Conservation (phyloP, 2,797 vertebrate species). For the Ficedula albicollis region DNA sequence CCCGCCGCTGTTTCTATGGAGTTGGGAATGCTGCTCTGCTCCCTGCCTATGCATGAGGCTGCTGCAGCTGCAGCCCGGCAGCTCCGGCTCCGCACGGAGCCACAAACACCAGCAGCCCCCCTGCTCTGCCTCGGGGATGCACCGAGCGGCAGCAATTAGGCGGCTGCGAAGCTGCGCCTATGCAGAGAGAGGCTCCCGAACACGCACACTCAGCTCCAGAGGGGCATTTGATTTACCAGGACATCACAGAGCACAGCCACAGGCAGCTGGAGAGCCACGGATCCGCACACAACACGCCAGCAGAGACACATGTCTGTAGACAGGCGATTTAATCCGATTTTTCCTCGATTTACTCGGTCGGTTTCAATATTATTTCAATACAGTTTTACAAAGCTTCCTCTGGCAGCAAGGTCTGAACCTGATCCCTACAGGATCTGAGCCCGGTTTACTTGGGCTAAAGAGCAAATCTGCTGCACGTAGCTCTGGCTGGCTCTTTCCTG, state of each 20-base stretch:
- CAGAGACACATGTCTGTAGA: neutral
- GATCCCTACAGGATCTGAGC: neutral
- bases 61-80: conserved; percentile 65
- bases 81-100: conserved; percentile 30
- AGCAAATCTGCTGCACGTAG: neutral
- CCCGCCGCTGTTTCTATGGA: conserved; percentile 74
- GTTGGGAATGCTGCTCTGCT: conserved; percentile 45
- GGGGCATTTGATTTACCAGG: neutral
- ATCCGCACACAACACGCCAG: neutral
- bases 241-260: neutral
- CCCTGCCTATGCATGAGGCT: conserved; percentile 67
- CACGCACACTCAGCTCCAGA: neutral
- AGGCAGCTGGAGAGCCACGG: neutral
- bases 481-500: neutral
- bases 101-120: neutral
- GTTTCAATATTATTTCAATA: neutral
- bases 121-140: conserved; percentile 1
- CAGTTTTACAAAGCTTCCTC: neutral
- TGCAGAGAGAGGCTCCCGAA: neutral
- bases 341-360: neutral
- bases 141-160: neutral
- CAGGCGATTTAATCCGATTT: neutral
- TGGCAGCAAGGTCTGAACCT: neutral
- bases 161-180: conserved; percentile 19
- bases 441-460: neutral